Base-by-base conservation (phyloP, 2,888 invertebrate species). In the Allygus modestus region DNA sequence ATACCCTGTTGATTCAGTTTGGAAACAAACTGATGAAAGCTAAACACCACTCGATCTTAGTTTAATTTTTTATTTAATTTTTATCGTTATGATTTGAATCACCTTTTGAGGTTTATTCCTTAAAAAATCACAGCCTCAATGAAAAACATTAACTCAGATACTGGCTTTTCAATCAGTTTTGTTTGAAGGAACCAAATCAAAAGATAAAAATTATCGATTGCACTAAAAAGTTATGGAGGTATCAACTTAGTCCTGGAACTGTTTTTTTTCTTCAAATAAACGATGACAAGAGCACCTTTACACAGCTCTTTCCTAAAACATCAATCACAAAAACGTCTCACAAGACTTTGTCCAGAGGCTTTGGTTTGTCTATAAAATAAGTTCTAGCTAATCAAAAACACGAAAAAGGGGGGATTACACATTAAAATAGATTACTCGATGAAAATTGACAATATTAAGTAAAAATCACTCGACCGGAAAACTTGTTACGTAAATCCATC, bases 1-100 rank as follows among this genome's bases (percentile, higher is more conserved):
- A 71, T 71, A 71, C 71, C 71, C 71, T 71, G 71, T 71, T 41
- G 71, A 71, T 37, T 71, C 71, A 37, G 71, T 37, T 71, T 69
- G 15, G 28, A 2, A 2, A 17, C 12, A 65, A 65, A 65, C 65
- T 65, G 65, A 65, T 15, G 31, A 65, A 65, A 65, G 28, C 65
- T 65, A 65, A 23, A 65, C 9, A 65, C 26, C 26, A 26, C 17
- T 65, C 28, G 1, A 65, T 12, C 26, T 65, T 31, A 31, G 2
- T 11, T 58, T 23, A 58, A 20, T 51, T 51, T n/a, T n/a, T n/a
- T n/a, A 37, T 15, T 54, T 4, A 54, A 23, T 65, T 28, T 26
- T 31, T 9, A 65, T 17, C 0, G 15, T 28, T 65, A 51, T 51
- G 1, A 20, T 26, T 0, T 65, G 31, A 65, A 65, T 65, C 65